Evolutionary conservation across 2,113 vertebrate genomes (phyloP).

Genomic region (Castor canadensis): DNA sequence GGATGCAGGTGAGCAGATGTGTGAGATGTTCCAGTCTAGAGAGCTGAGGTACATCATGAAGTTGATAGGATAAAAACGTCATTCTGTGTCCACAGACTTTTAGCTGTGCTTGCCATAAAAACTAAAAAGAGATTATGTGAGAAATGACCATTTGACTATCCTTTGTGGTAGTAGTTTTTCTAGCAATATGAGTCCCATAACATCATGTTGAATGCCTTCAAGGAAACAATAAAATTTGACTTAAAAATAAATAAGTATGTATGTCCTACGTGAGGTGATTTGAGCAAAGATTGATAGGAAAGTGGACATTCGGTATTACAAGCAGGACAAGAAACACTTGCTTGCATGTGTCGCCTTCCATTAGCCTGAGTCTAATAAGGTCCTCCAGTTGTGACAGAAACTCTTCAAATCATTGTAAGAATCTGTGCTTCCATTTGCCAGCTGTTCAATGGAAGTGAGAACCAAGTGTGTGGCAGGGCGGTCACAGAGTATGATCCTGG

Average conservation of each 20-base stretch:
- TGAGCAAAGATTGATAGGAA: neutral
- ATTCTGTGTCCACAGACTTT: too few species aligned
- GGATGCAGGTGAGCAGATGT: too few species aligned
- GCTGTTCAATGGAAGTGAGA: too few species aligned
- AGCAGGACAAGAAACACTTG: neutral
- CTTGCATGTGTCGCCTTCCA: rapidly evolving
- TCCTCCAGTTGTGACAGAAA: neutral
- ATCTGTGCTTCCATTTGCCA: too few species aligned
- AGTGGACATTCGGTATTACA: neutral
- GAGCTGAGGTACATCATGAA: neutral
- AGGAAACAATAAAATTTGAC: neutral
- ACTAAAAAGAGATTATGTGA: neutral
- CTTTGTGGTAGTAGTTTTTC: neutral
- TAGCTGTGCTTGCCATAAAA: neutral
- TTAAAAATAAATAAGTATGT: neutral
- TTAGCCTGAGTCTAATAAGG: neutral
- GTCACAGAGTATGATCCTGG: neutral
- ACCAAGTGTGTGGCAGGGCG: too few species aligned
- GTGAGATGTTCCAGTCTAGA: too few species aligned
- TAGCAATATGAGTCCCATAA: neutral
- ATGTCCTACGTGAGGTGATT: neutral
- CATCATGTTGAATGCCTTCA: neutral
- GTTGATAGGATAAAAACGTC: neutral
- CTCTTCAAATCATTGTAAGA: neutral
- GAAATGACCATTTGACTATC: neutral